These are phyloP conservation scores for Zophobas atratus DNA, from an alignment of 1,140 invertebrate species.

Conservation along the genomic window DNA sequence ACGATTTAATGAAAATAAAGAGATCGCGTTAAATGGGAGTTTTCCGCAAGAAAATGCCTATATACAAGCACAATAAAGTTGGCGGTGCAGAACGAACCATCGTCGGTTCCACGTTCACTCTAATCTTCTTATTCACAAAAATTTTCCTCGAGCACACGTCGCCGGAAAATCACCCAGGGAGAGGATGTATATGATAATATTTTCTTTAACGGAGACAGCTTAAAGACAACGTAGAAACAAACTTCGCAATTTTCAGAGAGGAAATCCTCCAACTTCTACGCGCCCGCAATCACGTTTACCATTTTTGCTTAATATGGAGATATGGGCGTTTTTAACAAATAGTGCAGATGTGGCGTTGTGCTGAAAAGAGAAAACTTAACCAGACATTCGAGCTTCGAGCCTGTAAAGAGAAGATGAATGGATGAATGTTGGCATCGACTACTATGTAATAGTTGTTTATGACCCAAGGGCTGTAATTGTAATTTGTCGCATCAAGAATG, in stretches of 20 bases:
- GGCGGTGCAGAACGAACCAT: slow-evolving; percentile 27
- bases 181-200: slow-evolving; percentile 23
- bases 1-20: slow-evolving; percentile 1
- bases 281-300: slow-evolving; percentile 21
- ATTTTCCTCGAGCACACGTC: slow-evolving; percentile 17
- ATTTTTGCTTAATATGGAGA: slow-evolving; percentile 25
- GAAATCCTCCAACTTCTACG: slow-evolving; percentile 3
- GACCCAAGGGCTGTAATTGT: no score
- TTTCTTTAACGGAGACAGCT: slow-evolving; percentile 28
- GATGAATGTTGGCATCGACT: no score
- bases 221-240: slow-evolving; percentile 19
- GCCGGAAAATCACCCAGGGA: slow-evolving; percentile 6
- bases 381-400: not conserved
- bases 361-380: not conserved
- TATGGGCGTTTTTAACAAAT: not conserved
- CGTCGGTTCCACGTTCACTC: not conserved
- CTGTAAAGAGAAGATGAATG: no score
- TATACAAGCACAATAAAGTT: slow-evolving; percentile 6
- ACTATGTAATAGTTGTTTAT: no score
- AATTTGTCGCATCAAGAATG: no score
- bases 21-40: not conserved
- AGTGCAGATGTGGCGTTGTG: slow-evolving; percentile 3
- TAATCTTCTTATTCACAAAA: slow-evolving; percentile 25
- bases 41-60: not conserved
- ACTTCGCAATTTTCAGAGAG: slow-evolving; percentile 11